These are phyloP conservation scores for Calliphora vomitoria DNA, from an alignment of 2,888 invertebrate species.

Conservation along the genomic window DNA sequence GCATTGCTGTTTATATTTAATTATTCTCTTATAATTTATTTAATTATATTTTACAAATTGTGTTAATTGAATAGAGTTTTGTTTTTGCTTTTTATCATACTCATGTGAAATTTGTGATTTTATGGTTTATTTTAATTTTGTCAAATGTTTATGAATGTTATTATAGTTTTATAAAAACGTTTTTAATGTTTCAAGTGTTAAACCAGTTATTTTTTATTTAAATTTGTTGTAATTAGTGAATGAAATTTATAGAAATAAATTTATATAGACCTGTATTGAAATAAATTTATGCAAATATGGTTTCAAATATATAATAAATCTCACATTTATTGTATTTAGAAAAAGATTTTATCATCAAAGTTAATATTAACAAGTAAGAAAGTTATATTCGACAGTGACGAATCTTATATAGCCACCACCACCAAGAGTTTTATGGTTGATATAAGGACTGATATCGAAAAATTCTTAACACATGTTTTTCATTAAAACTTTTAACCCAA, in stretches of 20 bases:
- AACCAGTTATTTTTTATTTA: not conserved
- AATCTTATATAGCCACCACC: too few relatives aligned
- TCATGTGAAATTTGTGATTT: not conserved
- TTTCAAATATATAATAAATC: not conserved
- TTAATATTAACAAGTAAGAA: too few relatives aligned
- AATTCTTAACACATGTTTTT: too few relatives aligned
- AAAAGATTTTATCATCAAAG: too few relatives aligned
- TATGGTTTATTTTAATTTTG: not conserved
- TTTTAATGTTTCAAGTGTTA: not conserved
- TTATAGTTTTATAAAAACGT: slow-evolving; percentile 2
- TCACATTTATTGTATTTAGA: too few relatives aligned
- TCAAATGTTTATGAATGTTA: not conserved
- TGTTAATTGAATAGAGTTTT: not conserved
- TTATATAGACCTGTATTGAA: not conserved
- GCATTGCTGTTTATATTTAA: not conserved
- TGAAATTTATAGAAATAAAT: not conserved
- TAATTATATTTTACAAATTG: not conserved
- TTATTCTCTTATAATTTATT: slow-evolving; percentile 22
- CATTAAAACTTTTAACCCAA: too few relatives aligned
- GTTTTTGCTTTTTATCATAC: not conserved
- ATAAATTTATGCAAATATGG: not conserved
- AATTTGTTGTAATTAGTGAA: not conserved
- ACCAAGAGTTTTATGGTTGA: too few relatives aligned
- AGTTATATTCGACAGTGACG: too few relatives aligned
- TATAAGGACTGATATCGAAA: too few relatives aligned